Percentiles rank a stretch among this genome's conserved stretches.
Conservation (phyloP, 1,140 invertebrate species). For the Drosophila auraria region DNA sequence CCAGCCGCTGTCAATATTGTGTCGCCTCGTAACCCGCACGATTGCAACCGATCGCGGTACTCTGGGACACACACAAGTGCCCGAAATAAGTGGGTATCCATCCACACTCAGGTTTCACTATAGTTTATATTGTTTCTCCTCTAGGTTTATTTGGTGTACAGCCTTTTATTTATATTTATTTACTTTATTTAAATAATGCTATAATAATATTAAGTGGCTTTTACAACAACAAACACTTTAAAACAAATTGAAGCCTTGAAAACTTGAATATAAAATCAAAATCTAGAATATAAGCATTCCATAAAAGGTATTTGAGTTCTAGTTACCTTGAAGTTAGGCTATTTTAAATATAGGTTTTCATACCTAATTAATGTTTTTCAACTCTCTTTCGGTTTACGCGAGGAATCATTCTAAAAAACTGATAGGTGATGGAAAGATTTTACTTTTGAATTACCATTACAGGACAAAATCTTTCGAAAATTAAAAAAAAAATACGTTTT, state of each 20-base stretch:
- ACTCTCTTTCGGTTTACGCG: background rate
- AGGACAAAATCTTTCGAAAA: no score
- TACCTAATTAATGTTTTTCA: background rate
- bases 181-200: background rate
- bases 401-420: no score
- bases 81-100: slow-evolving; percentile 23
- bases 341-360: no score
- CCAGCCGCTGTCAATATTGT: slow-evolving; percentile 80
- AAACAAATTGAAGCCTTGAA: no score
- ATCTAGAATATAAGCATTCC: no score
- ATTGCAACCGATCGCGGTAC: slow-evolving; percentile 56
- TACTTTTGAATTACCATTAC: no score
- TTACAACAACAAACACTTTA: no score
- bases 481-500: no score
- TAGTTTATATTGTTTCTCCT: background rate
- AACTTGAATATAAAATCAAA: no score
- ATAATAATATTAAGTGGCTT: background rate
- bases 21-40: slow-evolving; percentile 74
- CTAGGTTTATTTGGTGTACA: background rate
- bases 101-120: slow-evolving; percentile 6
- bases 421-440: no score
- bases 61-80: slow-evolving; percentile 15
- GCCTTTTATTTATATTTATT: background rate
- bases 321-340: no score
- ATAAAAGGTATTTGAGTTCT: no score